A percentile compares a stretch with the other conserved stretches of the same genome.
Conservation (phyloP, 2,888 invertebrate genomes). For the Mythimna lalbum region DNA sequence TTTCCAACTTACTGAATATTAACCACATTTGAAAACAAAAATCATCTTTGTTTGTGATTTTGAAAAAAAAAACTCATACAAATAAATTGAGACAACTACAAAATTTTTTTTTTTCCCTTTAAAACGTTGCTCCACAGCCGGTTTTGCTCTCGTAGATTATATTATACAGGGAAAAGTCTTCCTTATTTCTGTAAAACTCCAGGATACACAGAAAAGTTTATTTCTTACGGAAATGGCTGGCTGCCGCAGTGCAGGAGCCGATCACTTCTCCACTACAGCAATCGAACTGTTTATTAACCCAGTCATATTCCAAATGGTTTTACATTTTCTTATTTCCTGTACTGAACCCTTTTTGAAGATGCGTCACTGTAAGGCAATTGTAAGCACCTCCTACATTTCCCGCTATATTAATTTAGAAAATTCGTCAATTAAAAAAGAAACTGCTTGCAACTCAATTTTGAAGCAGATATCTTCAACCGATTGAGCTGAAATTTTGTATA, state of each 20-base stretch:
- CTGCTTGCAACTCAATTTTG: too few relatives aligned
- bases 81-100: too few relatives aligned
- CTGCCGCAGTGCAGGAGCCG: slow-evolving; percentile 6
- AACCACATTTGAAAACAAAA: too few relatives aligned
- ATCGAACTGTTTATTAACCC: slow-evolving; percentile 5
- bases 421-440: too few relatives aligned
- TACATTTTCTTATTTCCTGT: slow-evolving; percentile 9
- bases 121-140: too few relatives aligned
- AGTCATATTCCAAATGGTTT: slow-evolving; percentile 1
- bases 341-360: not conserved
- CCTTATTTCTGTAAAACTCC: not conserved
- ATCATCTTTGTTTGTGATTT: too few relatives aligned
- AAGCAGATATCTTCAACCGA: too few relatives aligned
- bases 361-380: not conserved
- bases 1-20: too few relatives aligned
- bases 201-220: slow-evolving; percentile 7
- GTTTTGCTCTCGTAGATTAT: not conserved
- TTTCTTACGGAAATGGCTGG: slow-evolving; percentile 6
- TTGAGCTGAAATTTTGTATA: too few relatives aligned
- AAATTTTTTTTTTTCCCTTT: too few relatives aligned
- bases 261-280: slow-evolving; percentile 4
- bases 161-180: not conserved
- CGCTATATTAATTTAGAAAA: too few relatives aligned
- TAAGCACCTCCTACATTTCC: not conserved
- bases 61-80: too few relatives aligned